phyloP scores from a whole-genome alignment of 2,888 invertebrate species.

The Saturnia pavonia region DNA sequence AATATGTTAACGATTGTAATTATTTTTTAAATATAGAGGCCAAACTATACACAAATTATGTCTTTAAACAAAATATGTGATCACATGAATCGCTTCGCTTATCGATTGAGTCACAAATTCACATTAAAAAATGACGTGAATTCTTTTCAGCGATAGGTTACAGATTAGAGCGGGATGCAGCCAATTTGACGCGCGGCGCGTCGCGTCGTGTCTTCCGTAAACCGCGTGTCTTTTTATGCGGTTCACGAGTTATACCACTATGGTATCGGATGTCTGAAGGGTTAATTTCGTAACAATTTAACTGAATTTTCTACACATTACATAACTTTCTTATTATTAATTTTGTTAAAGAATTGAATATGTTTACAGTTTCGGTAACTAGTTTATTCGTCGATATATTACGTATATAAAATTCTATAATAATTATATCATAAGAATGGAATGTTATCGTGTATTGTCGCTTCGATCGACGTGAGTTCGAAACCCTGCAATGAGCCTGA shows the following conservation, averaged over 20 bases:
- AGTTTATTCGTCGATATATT: not conserved
- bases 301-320: slow-evolving; percentile 17
- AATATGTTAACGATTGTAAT: not conserved
- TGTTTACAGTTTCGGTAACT: not conserved
- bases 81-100: slow-evolving; percentile 22
- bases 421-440: not conserved
- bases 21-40: not conserved
- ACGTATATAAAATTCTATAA: not conserved
- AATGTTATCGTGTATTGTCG: too few relatives aligned
- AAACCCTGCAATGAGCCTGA: too few relatives aligned
- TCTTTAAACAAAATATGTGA: not conserved
- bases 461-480: too few relatives aligned
- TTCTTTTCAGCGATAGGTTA: slow-evolving; percentile 76
- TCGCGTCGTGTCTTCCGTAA: slow-evolving; percentile 66
- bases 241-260: slow-evolving; percentile 49
- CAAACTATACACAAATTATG: not conserved
- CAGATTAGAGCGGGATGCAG: slow-evolving; percentile 74
- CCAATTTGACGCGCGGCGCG: slow-evolving; percentile 64
- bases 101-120: slow-evolving; percentile 18
- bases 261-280: slow-evolving; percentile 27
- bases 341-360: not conserved
- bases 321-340: not conserved
- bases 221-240: slow-evolving; percentile 46
- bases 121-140: slow-evolving; percentile 69
- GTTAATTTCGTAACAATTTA: slow-evolving; percentile 29